A percentile compares a stretch with the other conserved stretches of the same genome.
phyloP scores from a whole-genome alignment of 30 jellyfish, hydroid and myxozoan species.

The Chironex yamaguchii region DNA sequence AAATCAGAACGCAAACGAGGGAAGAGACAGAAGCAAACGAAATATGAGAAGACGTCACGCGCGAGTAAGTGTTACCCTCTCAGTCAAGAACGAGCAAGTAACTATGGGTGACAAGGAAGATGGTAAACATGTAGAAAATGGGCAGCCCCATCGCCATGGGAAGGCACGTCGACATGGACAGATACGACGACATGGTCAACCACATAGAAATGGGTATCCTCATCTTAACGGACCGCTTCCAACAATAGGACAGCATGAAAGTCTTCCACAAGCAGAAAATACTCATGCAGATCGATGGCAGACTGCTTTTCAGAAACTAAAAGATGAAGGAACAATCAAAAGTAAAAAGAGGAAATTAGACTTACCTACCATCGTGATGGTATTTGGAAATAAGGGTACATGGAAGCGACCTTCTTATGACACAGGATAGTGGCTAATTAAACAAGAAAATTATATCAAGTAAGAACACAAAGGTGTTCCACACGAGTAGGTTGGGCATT shows the following conservation, averaged over 20 bases:
- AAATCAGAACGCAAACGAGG: conserved; percentile 50
- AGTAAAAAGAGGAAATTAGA: conserved; percentile 44
- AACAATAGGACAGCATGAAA: not conserved
- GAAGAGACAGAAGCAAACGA: conserved; percentile 3
- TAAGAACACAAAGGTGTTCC: too few relatives aligned
- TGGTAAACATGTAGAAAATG: not conserved
- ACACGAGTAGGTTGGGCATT: too few relatives aligned
- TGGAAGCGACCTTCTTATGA: conserved; percentile 82
- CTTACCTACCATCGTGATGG: conserved; percentile 78
- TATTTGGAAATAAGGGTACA: conserved; percentile 84
- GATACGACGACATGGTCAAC: too few relatives aligned
- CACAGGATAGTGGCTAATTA: too few relatives aligned
- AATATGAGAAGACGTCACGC: conserved; percentile 9
- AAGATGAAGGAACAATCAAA: conserved; percentile 61
- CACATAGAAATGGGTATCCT: too few relatives aligned
- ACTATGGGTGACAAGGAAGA: not conserved
- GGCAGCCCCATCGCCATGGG: too few relatives aligned
- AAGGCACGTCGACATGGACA: too few relatives aligned
- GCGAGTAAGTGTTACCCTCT: not conserved
- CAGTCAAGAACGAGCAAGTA: not conserved
- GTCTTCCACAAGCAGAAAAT: not conserved
- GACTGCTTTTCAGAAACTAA: conserved; percentile 72
- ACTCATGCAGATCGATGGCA: conserved; percentile 22
- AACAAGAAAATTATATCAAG: too few relatives aligned
- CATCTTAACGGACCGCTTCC: too few relatives aligned